Evolutionary conservation across 2,113 vertebrate genomes (phyloP).

Genomic region (Prolemur simus): DNA sequence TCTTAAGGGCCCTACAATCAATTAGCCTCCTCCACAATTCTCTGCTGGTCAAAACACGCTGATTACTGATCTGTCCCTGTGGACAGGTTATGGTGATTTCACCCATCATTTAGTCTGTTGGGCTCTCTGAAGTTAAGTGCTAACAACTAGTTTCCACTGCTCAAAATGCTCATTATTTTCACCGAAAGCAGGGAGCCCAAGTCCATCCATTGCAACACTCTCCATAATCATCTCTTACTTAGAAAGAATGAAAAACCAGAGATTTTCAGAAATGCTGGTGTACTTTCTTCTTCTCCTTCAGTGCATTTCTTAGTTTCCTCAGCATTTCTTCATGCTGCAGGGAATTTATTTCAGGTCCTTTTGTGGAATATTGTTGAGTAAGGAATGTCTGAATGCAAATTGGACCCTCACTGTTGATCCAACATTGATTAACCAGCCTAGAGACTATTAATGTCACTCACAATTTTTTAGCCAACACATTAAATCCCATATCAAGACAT

Average conservation of each 20-base stretch:
- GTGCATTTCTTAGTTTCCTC: background rate
- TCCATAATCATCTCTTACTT: background rate
- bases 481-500: background rate
- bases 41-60: conserved; percentile 4
- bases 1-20: background rate
- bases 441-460: background rate
- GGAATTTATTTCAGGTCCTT: background rate
- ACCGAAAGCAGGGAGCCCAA: background rate
- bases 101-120: conserved; percentile 14
- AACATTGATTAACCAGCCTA: background rate
- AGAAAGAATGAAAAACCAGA: background rate
- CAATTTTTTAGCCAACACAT: background rate
- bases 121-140: conserved; percentile 1
- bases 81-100: conserved; percentile 21
- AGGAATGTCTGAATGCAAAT: background rate
- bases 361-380: background rate
- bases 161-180: background rate
- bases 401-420: background rate
- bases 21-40: conserved; percentile 31
- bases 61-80: conserved; percentile 11
- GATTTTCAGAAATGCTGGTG: background rate
- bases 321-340: background rate
- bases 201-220: background rate
- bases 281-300: too few relatives aligned
- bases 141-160: background rate